These are phyloP conservation scores for Eulemur rufifrons DNA, from an alignment of 2,113 vertebrate genomes.

Conservation along the genomic window DNA sequence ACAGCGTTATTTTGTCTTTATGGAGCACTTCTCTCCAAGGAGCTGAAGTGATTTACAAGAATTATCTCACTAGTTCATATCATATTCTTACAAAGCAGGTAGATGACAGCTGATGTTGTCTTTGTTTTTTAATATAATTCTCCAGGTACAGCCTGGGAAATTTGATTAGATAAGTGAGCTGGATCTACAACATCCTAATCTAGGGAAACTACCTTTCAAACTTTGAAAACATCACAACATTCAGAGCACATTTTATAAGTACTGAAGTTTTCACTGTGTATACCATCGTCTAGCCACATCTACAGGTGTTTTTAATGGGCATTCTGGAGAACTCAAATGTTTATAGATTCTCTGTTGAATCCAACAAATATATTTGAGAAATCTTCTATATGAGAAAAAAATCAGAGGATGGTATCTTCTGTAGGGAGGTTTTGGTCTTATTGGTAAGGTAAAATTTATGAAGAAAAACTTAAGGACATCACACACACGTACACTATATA, in stretches of 20 bases:
- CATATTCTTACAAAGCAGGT: slow-evolving; percentile 43
- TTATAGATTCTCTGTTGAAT: slow-evolving; percentile 1
- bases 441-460: neutral
- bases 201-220: neutral
- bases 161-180: slow-evolving; percentile 49
- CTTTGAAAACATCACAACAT: neutral
- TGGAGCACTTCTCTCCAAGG: slow-evolving; percentile 51
- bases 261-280: neutral
- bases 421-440: neutral
- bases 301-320: neutral
- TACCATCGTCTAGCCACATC: neutral
- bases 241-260: neutral
- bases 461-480: neutral
- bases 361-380: neutral
- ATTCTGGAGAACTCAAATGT: neutral
- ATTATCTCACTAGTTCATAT: slow-evolving; percentile 60
- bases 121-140: slow-evolving; percentile 45
- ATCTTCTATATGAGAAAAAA: neutral
- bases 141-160: neutral
- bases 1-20: slow-evolving; percentile 25
- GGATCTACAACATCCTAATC: neutral
- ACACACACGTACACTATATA: neutral
- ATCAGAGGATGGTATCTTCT: neutral
- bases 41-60: slow-evolving; percentile 60
- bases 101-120: slow-evolving; percentile 26